phyloP scores from a whole-genome alignment of 2,888 invertebrate genomes.

The Hyles lineata region DNA sequence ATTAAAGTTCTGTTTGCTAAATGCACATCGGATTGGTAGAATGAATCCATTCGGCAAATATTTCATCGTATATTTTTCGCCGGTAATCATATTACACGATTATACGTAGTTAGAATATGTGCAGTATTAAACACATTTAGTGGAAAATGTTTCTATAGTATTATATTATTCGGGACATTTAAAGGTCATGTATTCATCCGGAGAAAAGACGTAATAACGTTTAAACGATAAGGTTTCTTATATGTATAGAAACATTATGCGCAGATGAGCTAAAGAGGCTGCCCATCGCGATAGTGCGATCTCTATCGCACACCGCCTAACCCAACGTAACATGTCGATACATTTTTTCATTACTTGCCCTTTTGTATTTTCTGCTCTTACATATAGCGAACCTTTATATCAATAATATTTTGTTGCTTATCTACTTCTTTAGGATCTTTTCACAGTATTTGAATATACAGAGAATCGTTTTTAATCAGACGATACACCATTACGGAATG shows the following conservation, averaged over 20 bases:
- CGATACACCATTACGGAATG: too few relatives aligned
- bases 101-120: background rate
- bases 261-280: constrained; percentile 39
- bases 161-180: too few relatives aligned
- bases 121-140: too few relatives aligned
- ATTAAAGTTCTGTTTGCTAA: background rate
- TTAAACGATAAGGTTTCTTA: background rate
- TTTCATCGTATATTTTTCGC: background rate
- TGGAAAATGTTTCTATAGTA: too few relatives aligned
- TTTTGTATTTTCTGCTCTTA: background rate
- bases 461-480: too few relatives aligned
- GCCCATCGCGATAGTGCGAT: constrained; percentile 66
- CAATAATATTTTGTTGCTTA: background rate
- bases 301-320: constrained; percentile 46
- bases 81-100: background rate
- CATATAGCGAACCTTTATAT: background rate
- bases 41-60: background rate
- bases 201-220: background rate
- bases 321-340: constrained; percentile 1
- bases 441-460: too few relatives aligned
- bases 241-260: constrained; percentile 15
- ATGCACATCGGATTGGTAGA: background rate
- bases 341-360: background rate
- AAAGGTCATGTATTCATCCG: background rate
- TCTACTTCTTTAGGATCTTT: too few relatives aligned